Conservation (phyloP, 2,113 vertebrate genomes). For the Melospiza melodia region DNA sequence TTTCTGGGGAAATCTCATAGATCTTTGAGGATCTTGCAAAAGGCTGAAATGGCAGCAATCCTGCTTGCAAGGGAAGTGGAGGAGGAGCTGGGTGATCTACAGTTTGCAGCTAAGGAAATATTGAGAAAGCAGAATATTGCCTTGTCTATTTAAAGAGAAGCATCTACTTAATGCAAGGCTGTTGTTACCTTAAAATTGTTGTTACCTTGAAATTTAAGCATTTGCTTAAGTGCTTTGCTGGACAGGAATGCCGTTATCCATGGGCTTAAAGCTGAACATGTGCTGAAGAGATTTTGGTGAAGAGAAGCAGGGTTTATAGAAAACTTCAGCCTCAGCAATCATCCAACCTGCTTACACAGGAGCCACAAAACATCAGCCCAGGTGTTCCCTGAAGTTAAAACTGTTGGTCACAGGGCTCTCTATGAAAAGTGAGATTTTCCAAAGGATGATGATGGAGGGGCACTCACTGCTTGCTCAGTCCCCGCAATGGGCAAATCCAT, state of each 20-base stretch:
- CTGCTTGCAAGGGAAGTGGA: background rate
- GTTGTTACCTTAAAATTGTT: background rate
- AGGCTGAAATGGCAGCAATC: rapidly evolving
- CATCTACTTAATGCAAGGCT: background rate
- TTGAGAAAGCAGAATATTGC: background rate
- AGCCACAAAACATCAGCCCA: background rate
- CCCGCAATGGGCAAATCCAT: background rate
- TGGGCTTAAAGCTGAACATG: background rate
- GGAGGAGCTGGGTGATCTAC: background rate
- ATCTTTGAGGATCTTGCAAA: background rate
- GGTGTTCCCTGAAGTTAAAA: background rate
- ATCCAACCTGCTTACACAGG: background rate
- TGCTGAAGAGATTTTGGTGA: background rate
- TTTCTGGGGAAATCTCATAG: background rate
- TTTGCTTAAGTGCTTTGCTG: background rate
- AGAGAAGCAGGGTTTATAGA: background rate
- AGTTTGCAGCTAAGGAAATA: background rate
- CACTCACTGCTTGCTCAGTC: rapidly evolving
- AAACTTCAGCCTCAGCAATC: background rate
- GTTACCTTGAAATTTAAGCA: background rate
- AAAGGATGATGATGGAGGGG: background rate
- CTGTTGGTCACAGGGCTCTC: background rate
- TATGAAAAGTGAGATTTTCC: background rate
- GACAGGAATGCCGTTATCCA: background rate
- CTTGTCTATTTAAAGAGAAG: background rate